Conservation (phyloP, 2,888 invertebrate genomes). For the Dicyrtoma fusca region DNA sequence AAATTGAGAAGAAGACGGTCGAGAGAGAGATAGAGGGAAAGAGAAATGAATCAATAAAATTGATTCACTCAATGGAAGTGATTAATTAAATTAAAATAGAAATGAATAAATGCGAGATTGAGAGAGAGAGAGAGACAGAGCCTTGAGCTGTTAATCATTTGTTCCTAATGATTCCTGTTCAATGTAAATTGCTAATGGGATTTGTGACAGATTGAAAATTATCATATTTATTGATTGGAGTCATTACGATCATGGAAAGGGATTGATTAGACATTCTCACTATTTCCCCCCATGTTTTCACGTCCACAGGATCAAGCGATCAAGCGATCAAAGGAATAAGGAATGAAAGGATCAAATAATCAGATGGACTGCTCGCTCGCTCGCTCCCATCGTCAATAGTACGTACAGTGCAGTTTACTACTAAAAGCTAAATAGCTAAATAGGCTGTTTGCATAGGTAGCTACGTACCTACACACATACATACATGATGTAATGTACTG, state of each 20-base stretch:
- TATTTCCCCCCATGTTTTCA: not conserved
- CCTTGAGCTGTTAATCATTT: conserved; percentile 35
- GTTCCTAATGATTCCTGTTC: conserved; percentile 27
- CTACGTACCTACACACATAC: too few species aligned
- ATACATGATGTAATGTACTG: too few species aligned
- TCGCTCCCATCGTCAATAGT: too few species aligned
- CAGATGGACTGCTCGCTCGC: too few species aligned
- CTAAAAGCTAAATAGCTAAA: too few species aligned
- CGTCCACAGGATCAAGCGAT: not conserved
- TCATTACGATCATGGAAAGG: conserved; percentile 22
- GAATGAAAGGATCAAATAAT: too few species aligned
- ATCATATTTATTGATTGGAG: conserved; percentile 34
- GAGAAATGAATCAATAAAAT: conserved; percentile 1
- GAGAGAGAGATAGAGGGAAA: not conserved
- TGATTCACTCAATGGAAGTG: not conserved
- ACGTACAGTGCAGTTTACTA: too few species aligned
- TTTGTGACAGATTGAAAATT: conserved; percentile 35
- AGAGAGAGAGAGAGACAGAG: not conserved
- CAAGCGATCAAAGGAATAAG: too few species aligned
- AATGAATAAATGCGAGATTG: conserved; percentile 6
- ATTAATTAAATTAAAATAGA: conserved; percentile 25
- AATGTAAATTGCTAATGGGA: conserved; percentile 17
- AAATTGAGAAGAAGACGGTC: not conserved
- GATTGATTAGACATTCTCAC: conserved; percentile 1
- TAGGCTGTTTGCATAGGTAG: too few species aligned